Evolutionary conservation across 2,113 vertebrate species (phyloP).

Genomic region (Lucifuga dentata): DNA sequence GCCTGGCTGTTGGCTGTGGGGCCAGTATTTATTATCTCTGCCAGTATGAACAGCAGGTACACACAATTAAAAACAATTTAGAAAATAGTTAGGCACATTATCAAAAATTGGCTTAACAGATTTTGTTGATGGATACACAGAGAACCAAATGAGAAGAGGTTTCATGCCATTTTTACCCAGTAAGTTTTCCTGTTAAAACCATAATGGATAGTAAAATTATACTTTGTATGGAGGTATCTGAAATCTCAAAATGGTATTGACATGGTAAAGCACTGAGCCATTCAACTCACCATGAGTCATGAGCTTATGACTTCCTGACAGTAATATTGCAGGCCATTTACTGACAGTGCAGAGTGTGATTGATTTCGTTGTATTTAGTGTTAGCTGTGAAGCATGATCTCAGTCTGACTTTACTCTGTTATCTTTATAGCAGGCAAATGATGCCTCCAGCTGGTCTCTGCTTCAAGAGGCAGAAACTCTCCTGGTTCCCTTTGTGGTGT

Average conservation of each 20-base stretch:
- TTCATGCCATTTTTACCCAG: too few relatives aligned
- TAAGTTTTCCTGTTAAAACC: too few relatives aligned
- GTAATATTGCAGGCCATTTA: slow-evolving; percentile 15
- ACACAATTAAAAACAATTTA: slow-evolving; percentile 1
- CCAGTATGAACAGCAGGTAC: slow-evolving; percentile 82
- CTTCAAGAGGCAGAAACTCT: slow-evolving; percentile 84
- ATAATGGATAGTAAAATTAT: too few relatives aligned
- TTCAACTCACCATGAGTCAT: slow-evolving; percentile 5
- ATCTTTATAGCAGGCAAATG: slow-evolving; percentile 19
- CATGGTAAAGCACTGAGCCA: not conserved
- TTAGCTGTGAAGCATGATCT: not conserved
- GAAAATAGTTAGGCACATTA: not conserved
- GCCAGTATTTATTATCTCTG: slow-evolving; percentile 87
- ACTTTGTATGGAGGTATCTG: not conserved
- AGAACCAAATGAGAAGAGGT: not conserved
- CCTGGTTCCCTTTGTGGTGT: slow-evolving; percentile 86
- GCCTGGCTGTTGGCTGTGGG: slow-evolving; percentile 82
- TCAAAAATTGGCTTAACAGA: not conserved
- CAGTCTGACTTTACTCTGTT: slow-evolving; percentile 17
- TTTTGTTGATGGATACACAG: not conserved
- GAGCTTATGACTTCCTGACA: not conserved
- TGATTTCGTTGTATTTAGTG: not conserved
- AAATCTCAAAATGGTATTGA: not conserved
- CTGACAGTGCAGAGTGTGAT: not conserved
- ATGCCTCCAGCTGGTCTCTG: slow-evolving; percentile 42